Evolutionary conservation across 1,140 invertebrate genomes (phyloP).

Genomic region (Propsilocerus akamusi): DNA sequence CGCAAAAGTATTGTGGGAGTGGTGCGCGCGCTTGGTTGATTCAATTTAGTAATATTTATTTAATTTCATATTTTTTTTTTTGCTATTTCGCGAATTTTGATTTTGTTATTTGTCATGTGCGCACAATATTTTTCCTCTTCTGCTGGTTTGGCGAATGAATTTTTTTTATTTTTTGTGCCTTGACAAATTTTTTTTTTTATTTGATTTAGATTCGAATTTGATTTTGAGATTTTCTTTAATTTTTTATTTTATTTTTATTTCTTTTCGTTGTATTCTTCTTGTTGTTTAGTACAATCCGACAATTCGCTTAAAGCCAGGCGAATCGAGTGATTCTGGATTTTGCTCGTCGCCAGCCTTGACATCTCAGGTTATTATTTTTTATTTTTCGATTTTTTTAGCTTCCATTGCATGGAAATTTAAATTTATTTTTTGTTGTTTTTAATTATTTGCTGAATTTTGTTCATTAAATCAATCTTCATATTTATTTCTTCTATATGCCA

Average conservation of each 20-base stretch:
- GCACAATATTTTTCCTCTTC: not conserved
- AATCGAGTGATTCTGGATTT: constrained; percentile 27
- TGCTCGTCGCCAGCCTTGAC: constrained; percentile 24
- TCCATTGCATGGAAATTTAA: constrained; percentile 10
- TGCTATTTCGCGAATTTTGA: not conserved
- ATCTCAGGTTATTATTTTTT: constrained; percentile 23
- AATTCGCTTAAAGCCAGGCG: constrained; percentile 26
- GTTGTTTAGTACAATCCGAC: constrained; percentile 27
- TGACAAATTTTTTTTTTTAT: constrained; percentile 12
- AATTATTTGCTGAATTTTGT: constrained; percentile 1
- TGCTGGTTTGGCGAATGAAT: too few relatives aligned
- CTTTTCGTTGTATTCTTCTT: constrained; percentile 19
- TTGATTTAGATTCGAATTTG: constrained; percentile 14
- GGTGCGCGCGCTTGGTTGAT: too few relatives aligned
- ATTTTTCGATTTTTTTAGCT: constrained; percentile 16
- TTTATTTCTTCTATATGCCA: not conserved
- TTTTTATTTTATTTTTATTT: constrained; percentile 18
- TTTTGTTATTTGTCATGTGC: not conserved
- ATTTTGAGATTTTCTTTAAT: constrained; percentile 14
- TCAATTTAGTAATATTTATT: too few relatives aligned
- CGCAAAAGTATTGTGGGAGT: too few relatives aligned
- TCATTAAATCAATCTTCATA: not conserved
- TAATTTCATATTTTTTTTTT: too few relatives aligned
- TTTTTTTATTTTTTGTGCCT: constrained; percentile 7
- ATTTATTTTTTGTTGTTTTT: constrained; percentile 5